These are phyloP conservation scores for Collichthys lucidus DNA, from an alignment of 2,113 vertebrate species.

Conservation along the genomic window DNA sequence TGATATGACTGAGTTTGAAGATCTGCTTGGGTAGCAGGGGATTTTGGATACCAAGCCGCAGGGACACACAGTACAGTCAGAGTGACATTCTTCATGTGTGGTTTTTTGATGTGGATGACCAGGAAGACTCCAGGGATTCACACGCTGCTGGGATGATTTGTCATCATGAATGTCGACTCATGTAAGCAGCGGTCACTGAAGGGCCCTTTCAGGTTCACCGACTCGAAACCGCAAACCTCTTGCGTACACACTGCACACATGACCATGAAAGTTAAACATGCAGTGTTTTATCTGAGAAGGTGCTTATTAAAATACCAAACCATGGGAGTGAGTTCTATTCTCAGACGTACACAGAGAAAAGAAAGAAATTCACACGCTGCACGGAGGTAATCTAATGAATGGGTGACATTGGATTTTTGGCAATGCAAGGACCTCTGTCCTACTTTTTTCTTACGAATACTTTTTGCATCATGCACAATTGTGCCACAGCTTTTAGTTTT, in stretches of 20 bases:
- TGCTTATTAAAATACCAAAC: constrained; percentile 38
- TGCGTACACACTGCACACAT: constrained; percentile 3
- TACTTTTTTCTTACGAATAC: neutral
- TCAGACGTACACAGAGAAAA: neutral
- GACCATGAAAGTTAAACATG: constrained; percentile 50
- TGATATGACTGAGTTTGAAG: neutral
- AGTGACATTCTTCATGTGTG: constrained; percentile 20
- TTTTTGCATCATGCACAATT: neutral
- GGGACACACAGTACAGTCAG: constrained; percentile 30
- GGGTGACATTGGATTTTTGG: neutral
- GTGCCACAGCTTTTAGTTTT: neutral
- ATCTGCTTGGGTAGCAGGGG: neutral
- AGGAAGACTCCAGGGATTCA: constrained; percentile 44
- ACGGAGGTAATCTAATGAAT: neutral
- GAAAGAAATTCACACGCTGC: neutral
- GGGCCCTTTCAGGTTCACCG: constrained; percentile 33
- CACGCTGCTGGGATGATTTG: constrained; percentile 43
- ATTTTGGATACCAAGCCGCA: neutral
- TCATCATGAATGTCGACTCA: constrained; percentile 34
- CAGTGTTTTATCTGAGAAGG: constrained; percentile 30
- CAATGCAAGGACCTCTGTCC: neutral
- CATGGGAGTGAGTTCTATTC: constrained; percentile 13
- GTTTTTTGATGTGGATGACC: constrained; percentile 44
- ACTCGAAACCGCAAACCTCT: constrained; percentile 21
- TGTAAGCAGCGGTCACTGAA: constrained; percentile 31